Base-by-base conservation (phyloP, 2,797 vertebrate species). In the Fistularia commersonii region DNA sequence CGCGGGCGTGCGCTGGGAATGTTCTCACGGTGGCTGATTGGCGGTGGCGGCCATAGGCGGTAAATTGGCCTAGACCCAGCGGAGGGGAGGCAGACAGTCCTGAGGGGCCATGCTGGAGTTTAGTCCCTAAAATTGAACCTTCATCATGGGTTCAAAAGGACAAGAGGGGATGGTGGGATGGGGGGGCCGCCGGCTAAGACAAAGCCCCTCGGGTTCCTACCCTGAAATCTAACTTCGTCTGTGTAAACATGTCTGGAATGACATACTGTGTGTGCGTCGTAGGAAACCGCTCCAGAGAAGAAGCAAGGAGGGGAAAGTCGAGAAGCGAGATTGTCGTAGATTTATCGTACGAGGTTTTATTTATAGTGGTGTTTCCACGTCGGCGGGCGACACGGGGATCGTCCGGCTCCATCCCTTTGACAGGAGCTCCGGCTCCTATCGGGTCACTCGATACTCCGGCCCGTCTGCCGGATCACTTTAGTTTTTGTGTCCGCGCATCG, bases 221-320 rank as follows among this genome's bases (percentile, higher is more conserved):
- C 54, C 41, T 43, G 61, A 71, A 58, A 75, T 79, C 74, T 61
- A 49, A 77, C 68, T 60, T 69, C 46, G 57, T 86, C 82, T 88
- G 64, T 70, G 67, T 72, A 81, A 87, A 86, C 78, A 86, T 56
- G 71, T 73, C 68, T 83, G 76, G 69, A 81, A 82, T 74, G 71
- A 72, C 64, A 70, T 43, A 53, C 41, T 64, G 8, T 37, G 5
- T 41, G 48, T 41, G 36, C 38, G 4, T 37, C 9, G 48, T 10
- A 8, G n/a, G n/a, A n/a, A n/a, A n/a, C n/a, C n/a, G n/a, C n/a
- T n/a, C n/a, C n/a, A n/a, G n/a, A n/a, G n/a, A n/a, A n/a, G n/a
- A n/a, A n/a, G n/a, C n/a, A n/a, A n/a, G n/a, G n/a, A n/a, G n/a
- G n/a, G n/a, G n/a, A n/a, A n/a, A n/a, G n/a, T n/a, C n/a, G n/a